Percentiles rank a stretch among this genome's conserved stretches.
These are phyloP conservation scores for Marmota monax DNA, from an alignment of 2,113 vertebrate genomes.

Conservation along the genomic window DNA sequence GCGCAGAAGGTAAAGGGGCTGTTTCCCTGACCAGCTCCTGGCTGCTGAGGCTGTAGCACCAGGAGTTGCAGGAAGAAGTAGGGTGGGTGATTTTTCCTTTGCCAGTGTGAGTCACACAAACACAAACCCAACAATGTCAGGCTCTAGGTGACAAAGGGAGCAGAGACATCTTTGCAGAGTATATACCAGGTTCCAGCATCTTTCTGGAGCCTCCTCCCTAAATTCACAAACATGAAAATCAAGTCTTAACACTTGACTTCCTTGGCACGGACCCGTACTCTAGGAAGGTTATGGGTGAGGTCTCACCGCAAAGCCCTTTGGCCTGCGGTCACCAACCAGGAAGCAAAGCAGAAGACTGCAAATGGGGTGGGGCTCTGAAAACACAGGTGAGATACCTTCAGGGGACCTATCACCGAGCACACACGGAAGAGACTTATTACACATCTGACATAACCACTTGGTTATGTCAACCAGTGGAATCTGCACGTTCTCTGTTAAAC, in stretches of 20 bases:
- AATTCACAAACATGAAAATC: not conserved
- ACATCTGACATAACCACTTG: not conserved
- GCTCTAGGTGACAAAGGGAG: not conserved
- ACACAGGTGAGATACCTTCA: not conserved
- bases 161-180: not conserved
- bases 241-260: not conserved
- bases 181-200: not conserved
- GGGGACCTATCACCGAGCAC: not conserved
- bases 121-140: not conserved
- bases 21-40: not conserved
- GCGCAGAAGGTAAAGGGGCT: not conserved
- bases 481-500: not conserved
- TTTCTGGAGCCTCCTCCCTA: not conserved
- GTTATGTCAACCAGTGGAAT: not conserved
- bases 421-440: not conserved
- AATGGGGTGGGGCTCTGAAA: not conserved
- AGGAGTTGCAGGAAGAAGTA: not conserved
- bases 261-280: not conserved
- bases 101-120: constrained; percentile 22
- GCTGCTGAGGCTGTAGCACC: rapidly evolving
- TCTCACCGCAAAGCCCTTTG: not conserved
- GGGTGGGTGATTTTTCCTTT: not conserved
- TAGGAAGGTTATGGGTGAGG: not conserved
- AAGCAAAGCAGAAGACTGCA: not conserved
- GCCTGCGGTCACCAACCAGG: not conserved